phyloP scores from a whole-genome alignment of 2,888 invertebrate genomes.

The Disparrhopalites patrizii region DNA sequence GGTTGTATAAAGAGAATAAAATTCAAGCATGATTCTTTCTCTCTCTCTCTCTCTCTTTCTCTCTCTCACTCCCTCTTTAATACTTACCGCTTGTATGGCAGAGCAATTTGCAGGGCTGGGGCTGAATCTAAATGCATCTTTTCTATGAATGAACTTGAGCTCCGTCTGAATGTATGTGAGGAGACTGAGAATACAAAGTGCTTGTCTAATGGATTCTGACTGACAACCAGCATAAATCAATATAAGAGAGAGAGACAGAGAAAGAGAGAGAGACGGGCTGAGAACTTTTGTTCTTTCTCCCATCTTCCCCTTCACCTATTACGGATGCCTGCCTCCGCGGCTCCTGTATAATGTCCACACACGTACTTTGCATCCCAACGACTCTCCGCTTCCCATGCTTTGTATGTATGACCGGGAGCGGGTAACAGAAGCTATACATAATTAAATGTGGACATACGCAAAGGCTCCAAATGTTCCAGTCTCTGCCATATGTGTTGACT shows the following conservation, averaged over 20 bases:
- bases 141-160: neutral
- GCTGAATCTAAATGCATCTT: neutral
- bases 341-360: too few relatives aligned
- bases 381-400: too few relatives aligned
- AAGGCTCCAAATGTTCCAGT: too few relatives aligned
- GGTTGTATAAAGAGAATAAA: neutral
- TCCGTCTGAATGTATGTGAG: conserved; percentile 3
- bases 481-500: too few relatives aligned
- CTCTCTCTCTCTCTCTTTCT: too few relatives aligned
- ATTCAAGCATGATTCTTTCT: neutral
- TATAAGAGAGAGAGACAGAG: conserved; percentile 24
- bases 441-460: too few relatives aligned
- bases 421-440: too few relatives aligned
- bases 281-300: neutral
- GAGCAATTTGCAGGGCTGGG: neutral
- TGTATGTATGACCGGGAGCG: too few relatives aligned
- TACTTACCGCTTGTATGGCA: too few relatives aligned
- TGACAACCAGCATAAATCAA: conserved; percentile 47
- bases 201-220: conserved; percentile 42
- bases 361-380: too few relatives aligned
- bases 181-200: conserved; percentile 21
- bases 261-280: neutral
- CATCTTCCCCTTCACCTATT: neutral
- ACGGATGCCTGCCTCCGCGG: too few relatives aligned
- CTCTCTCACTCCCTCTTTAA: too few relatives aligned